These are phyloP conservation scores for Pandemis cinnamomeana DNA, from an alignment of 2,888 invertebrate genomes.

Conservation along the genomic window DNA sequence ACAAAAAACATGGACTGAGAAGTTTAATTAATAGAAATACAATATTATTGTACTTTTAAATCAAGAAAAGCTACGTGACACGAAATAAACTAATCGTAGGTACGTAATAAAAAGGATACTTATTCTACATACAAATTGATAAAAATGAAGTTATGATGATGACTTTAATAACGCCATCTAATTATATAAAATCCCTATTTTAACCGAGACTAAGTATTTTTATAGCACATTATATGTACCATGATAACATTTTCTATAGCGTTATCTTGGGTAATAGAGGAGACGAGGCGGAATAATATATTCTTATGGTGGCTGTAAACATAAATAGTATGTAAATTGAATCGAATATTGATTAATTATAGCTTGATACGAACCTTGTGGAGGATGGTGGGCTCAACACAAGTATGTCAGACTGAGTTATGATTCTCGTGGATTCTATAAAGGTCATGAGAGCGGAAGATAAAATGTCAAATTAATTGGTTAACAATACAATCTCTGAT, in stretches of 20 bases:
- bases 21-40: too few species aligned
- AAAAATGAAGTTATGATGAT: neutral
- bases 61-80: neutral
- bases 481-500: slow-evolving; percentile 32
- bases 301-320: slow-evolving; percentile 51
- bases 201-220: slow-evolving; percentile 18
- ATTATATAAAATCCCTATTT: slow-evolving; percentile 14
- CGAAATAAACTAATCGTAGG: neutral
- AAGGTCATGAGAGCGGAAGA: slow-evolving; percentile 32
- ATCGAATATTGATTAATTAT: slow-evolving; percentile 47
- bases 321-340: slow-evolving; percentile 54
- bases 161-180: slow-evolving; percentile 20
- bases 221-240: slow-evolving; percentile 16
- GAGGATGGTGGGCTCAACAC: slow-evolving; percentile 37
- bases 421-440: slow-evolving; percentile 32
- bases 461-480: slow-evolving; percentile 27
- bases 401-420: slow-evolving; percentile 30
- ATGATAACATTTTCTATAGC: slow-evolving; percentile 2
- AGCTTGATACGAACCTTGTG: slow-evolving; percentile 36
- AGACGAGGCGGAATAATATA: slow-evolving; percentile 49
- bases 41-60: too few species aligned
- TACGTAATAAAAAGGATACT: neutral
- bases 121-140: neutral
- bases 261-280: slow-evolving; percentile 42
- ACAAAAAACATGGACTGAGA: neutral